Percentiles rank a stretch among this genome's conserved stretches.
Evolutionary conservation across 2,888 invertebrate genomes (phyloP).

Genomic region (Cordilura impudica): DNA sequence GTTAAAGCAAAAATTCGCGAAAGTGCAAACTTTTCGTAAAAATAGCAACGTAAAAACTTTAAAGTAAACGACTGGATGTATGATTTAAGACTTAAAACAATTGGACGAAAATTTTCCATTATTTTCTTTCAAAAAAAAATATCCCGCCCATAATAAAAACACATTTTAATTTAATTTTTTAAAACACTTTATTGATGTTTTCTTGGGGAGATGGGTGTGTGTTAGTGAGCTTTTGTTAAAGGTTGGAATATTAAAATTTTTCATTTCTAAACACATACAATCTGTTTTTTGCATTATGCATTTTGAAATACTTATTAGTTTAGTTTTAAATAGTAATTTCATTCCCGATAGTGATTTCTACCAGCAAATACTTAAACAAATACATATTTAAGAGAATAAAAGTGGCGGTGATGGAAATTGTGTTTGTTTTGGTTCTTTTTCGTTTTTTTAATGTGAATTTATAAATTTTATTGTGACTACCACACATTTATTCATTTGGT

Average conservation of each 20-base stretch:
- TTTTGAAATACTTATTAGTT: background rate
- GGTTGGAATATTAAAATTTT: background rate
- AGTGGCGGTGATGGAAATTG: background rate
- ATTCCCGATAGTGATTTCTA: background rate
- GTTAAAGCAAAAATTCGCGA: too few relatives aligned
- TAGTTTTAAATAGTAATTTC: background rate
- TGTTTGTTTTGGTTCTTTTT: background rate
- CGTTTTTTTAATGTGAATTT: conserved; percentile 9
- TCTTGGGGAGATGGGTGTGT: background rate
- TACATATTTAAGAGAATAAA: background rate
- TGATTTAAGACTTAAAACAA: too few relatives aligned
- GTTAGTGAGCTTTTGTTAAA: background rate
- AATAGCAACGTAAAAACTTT: too few relatives aligned
- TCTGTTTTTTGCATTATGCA: background rate
- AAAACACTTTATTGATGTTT: conserved; percentile 55
- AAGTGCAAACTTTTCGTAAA: too few relatives aligned
- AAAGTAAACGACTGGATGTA: too few relatives aligned
- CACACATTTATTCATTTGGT: conserved; percentile 20
- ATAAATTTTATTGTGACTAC: conserved; percentile 31
- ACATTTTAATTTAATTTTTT: background rate
- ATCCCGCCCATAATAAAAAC: too few relatives aligned
- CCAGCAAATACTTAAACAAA: background rate
- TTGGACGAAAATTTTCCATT: too few relatives aligned
- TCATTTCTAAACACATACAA: conserved; percentile 13
- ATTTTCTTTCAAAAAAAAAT: too few relatives aligned